Evolutionary conservation across 2,797 vertebrate genomes (phyloP), one percentile per base, ranked within the genome.

Genomic region (Artibeus lituratus): DNA sequence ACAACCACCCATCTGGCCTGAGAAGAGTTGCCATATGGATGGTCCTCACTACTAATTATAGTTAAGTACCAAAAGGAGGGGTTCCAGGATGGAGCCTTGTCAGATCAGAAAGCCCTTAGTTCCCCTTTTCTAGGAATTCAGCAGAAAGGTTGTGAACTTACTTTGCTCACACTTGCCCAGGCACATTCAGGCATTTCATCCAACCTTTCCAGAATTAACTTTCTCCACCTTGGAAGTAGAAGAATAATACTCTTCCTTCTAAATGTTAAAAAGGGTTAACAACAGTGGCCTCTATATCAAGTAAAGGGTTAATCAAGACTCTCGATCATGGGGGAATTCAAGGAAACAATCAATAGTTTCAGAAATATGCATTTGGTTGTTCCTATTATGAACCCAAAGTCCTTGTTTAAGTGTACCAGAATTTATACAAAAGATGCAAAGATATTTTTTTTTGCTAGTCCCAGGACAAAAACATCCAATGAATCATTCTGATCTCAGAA

Each of bases 1-100:
- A 98, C 98, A 98, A 97, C 97, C 96, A 97, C 97, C 98, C 98
- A 98, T 98, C 98, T 98, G 98, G 97, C 97, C 98, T 18, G 97
- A 98, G 96, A 98, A 98, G 97, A 98, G 97, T 97, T 80, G 90
- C 98, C 98, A 98, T 98, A 98, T 98, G 98, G 98, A 97, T 96
- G 97, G 84, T 94, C 98, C 97, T 97, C 90, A 29, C 29, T 62
- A 11, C 98, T 98, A 98, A 98, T 98, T 98, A 98, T 98, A 98
- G 98, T 97, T 91, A 97, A 95, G 97, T 97, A 96, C 97, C 96
- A 57, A 97, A 97, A 94, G 91, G 97, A 96, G 72, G 74, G 93
- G 96, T 97, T 98, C 91, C 94, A 97, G 86, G 57, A 82, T 55
- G 59, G 84, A 59, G 85, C 55, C 77, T 95, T 21, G 11, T 73